Base-by-base conservation (phyloP, 2,888 invertebrate genomes). In the Dolichomitus sp. region DNA sequence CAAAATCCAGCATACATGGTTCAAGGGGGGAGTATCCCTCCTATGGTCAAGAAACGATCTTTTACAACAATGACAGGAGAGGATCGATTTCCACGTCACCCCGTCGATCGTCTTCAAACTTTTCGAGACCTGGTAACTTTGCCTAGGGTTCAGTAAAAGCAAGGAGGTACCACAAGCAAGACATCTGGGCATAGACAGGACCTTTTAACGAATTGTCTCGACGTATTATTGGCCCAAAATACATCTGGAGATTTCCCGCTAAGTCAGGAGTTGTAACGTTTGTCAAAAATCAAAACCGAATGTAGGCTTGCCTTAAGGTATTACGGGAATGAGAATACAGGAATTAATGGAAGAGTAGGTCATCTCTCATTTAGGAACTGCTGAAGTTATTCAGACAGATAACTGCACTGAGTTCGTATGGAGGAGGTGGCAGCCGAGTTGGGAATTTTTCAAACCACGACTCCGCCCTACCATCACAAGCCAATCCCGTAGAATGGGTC, bases 341-440 rank as follows among this genome's bases (percentile, higher is more conserved):
- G n/a, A n/a, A n/a, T n/a, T 69, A 0, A 23, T 66, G 9, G 63
- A 77, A 2, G 27, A 57, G 30, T 0, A 80, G 80, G n/a, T n/a
- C n/a, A n/a, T n/a, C n/a, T n/a, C n/a, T 0, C 59, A 30, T 27
- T 0, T 27, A 0, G 81, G 86, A 0, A 76, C 63, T 57, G 12
- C 54, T 0, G 50, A 82, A 23, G 50, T 70, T 5, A 17, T 89
- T 0, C 52, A 88, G 0, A 83, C 79, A 0, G 90, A 90, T 52
- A 88, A 89, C 69, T 89, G 89, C 0, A 84, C 84, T 0, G 84
- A 88, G 57, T 88, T 87, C 52, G 81, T 80, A 4, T 81, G 6
- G 5, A 27, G 12, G 54, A 30, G 1, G 57, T 69, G 42, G 27
- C 45, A 2, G 14, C 11, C 12, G 66, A 33, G 66, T 30, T 30